Evolutionary conservation across 1,140 invertebrate species (phyloP).

Genomic region (Drosophila nannoptera): DNA sequence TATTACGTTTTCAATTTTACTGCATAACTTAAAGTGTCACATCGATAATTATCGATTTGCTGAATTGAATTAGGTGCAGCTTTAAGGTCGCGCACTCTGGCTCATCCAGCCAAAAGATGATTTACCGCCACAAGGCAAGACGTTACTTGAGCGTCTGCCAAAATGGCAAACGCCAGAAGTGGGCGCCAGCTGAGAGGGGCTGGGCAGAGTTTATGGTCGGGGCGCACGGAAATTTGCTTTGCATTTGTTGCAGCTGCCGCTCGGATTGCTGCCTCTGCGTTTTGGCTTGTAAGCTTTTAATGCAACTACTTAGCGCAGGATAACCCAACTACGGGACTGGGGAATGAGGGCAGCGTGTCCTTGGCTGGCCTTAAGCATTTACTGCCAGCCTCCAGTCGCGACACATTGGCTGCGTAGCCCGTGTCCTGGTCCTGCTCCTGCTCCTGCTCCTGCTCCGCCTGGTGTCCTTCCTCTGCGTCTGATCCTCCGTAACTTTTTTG

Average conservation of each 20-base stretch:
- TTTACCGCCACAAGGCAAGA: constrained; percentile 39
- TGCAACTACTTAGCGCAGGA: constrained; percentile 69
- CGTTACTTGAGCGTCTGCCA: constrained; percentile 60
- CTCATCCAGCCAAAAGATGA: constrained; percentile 29
- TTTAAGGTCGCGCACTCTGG: constrained; percentile 25
- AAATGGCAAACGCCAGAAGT: constrained; percentile 14
- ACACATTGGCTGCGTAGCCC: constrained; percentile 48
- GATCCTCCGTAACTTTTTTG: constrained; percentile 44
- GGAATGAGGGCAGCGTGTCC: constrained; percentile 42
- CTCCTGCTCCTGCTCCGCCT: background rate
- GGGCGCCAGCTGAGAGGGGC: constrained; percentile 7
- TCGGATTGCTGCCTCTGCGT: constrained; percentile 41
- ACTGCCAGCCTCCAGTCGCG: constrained; percentile 47
- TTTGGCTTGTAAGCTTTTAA: constrained; percentile 64
- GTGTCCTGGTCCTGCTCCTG: background rate
- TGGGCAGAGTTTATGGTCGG: constrained; percentile 32
- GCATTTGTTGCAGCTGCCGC: constrained; percentile 61
- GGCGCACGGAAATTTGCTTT: constrained; percentile 42
- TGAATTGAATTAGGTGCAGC: constrained; percentile 12
- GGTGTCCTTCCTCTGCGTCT: background rate
- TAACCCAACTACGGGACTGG: background rate
- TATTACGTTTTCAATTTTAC: too few species aligned
- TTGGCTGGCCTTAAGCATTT: constrained; percentile 58
- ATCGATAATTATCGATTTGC: background rate
- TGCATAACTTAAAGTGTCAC: too few species aligned